Base-by-base conservation (phyloP, 1,140 invertebrate species). In the Drosophila ficusphila region DNA sequence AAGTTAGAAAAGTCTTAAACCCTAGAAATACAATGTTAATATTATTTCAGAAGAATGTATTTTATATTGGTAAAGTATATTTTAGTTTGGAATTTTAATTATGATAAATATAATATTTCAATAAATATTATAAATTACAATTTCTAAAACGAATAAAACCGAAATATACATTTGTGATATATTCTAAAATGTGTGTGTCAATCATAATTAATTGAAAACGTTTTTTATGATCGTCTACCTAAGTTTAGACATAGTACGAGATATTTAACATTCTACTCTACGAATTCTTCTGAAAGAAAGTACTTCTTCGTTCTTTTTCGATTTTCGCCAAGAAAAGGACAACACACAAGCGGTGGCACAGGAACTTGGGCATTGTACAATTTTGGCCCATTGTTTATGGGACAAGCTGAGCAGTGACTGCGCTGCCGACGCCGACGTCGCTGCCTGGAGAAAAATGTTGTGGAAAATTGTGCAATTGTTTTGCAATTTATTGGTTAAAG, bases 381-480 rank as follows among this genome's bases (percentile, higher is more conserved):
- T 81, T 62, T 88, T 78, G 64, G 82, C 39, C 68, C 39, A 88
- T 88, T 88, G 82, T 88, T 88, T 88, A 86, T 86, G 81, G 73
- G 81, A 85, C 81, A 76, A 54, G 79, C 69, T 41, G 68, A 64
- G 57, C 14, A 16, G n/a, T n/a, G n/a, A n/a, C n/a, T n/a, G n/a
- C n/a, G 56, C 54, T 33, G 65, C 6, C 11, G 27, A 19, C 33
- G 47, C 41, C 56, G 47, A 27, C 31, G 53, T 7, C 53, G 54
- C 47, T 47, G 75, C 42, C 39, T 33, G 36, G 21, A 38, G 64
- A 34, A 75, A 83, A 77, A 83, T 89, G 76, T 89, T 89, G 60
- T 89, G 85, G 77, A 89, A 89, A 89, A 89, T 89, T 89, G 86
- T 82, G 79, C 79, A 89, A 89, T 89, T 89, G 85, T 89, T 85